Evolutionary conservation across 2,797 vertebrate species (phyloP).

Genomic region (Denticeps clupeoides): DNA sequence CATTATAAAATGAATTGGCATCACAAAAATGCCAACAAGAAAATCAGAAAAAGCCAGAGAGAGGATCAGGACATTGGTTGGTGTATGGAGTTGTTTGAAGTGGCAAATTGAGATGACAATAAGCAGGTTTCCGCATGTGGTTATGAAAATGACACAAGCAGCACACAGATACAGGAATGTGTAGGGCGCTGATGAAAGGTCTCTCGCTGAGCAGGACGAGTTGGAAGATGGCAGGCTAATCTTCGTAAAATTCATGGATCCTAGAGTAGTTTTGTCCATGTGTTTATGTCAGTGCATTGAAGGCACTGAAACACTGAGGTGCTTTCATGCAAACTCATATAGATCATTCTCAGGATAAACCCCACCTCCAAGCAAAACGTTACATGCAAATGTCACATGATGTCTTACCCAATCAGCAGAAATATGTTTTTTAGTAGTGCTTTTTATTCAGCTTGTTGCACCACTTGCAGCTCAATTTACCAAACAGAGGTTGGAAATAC

Average conservation of each 20-base stretch:
- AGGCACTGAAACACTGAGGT: too few relatives aligned
- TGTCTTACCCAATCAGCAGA: too few relatives aligned
- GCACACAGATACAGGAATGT: constrained; percentile 11
- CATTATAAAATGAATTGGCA: constrained; percentile 4
- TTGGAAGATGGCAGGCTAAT: neutral
- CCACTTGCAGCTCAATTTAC: too few relatives aligned
- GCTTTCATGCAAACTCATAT: too few relatives aligned
- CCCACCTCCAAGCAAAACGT: too few relatives aligned
- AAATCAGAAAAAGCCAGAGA: constrained; percentile 23
- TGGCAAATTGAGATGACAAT: constrained; percentile 23
- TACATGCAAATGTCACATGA: too few relatives aligned
- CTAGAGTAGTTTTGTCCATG: neutral
- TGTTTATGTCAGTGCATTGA: too few relatives aligned
- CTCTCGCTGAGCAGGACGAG: neutral
- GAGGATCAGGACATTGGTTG: constrained; percentile 23
- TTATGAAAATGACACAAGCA: constrained; percentile 12
- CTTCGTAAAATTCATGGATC: neutral
- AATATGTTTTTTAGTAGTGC: too few relatives aligned
- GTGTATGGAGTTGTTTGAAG: constrained; percentile 28
- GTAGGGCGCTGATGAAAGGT: neutral
- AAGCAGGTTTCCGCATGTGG: constrained; percentile 23
- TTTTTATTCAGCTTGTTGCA: too few relatives aligned
- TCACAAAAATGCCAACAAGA: constrained; percentile 4
- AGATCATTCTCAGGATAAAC: too few relatives aligned
- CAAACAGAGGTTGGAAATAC: too few relatives aligned